Conservation (phyloP, 1,140 invertebrate species). For the Homalodisca vitripennis region DNA sequence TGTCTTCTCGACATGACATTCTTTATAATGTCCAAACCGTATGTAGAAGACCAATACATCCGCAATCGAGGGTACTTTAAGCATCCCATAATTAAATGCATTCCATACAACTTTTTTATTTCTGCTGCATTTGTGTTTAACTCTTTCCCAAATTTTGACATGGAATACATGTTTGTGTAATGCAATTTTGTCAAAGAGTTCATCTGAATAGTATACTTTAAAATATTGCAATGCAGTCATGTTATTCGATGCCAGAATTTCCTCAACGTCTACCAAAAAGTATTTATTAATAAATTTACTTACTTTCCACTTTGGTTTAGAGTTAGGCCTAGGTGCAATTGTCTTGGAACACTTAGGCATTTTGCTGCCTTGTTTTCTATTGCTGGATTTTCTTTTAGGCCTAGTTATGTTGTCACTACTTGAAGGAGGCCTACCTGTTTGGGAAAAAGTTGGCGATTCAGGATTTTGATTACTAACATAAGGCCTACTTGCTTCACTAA, state of each 20-base stretch:
- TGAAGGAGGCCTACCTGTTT: background rate
- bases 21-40: too few relatives aligned
- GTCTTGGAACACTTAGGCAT: background rate
- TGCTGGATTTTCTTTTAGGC: background rate
- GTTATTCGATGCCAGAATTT: background rate
- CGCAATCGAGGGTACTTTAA: slow-evolving; percentile 33
- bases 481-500: background rate
- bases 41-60: slow-evolving; percentile 33
- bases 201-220: slow-evolving; percentile 21
- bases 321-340: background rate
- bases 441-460: background rate
- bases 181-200: slow-evolving; percentile 4
- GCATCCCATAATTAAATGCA: too few relatives aligned
- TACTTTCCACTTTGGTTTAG: background rate
- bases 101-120: slow-evolving; percentile 34
- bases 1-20: too few relatives aligned
- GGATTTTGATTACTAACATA: too few relatives aligned
- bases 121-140: slow-evolving; percentile 29
- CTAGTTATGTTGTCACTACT: background rate
- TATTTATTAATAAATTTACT: background rate
- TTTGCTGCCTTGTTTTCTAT: background rate
- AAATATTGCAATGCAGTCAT: slow-evolving; percentile 11
- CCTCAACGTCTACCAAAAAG: background rate
- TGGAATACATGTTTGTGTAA: slow-evolving; percentile 22
- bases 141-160: slow-evolving; percentile 18